A percentile compares a stretch with the other conserved stretches of the same genome.
Evolutionary conservation across 2,113 vertebrate genomes (phyloP).

Genomic region (Oryzias celebensis): DNA sequence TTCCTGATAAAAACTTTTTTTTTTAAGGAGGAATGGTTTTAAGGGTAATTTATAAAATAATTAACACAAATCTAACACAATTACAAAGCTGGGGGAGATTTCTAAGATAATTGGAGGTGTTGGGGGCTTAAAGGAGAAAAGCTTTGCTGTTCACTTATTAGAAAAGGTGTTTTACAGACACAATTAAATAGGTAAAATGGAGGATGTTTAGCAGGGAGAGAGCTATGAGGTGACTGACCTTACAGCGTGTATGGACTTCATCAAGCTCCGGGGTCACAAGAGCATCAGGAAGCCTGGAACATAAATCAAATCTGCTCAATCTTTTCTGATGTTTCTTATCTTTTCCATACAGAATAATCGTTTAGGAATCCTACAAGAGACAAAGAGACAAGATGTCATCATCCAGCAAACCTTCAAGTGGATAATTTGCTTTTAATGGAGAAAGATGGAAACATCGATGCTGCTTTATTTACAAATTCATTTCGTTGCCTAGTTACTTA

Average conservation of each 20-base stretch:
- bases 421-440: constrained; percentile 60
- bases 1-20: background rate
- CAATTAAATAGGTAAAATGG: constrained; percentile 75
- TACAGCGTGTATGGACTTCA: too few relatives aligned
- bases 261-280: too few relatives aligned
- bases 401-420: constrained; percentile 57
- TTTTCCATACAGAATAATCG: too few relatives aligned
- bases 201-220: constrained; percentile 74
- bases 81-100: constrained; percentile 31
- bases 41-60: constrained; percentile 34
- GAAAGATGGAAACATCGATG: constrained; percentile 76
- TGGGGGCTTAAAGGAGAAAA: constrained; percentile 35
- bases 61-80: constrained; percentile 28
- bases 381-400: constrained; percentile 59
- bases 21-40: constrained; percentile 9
- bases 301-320: too few relatives aligned
- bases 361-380: constrained; percentile 6
- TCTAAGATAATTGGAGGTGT: constrained; percentile 45
- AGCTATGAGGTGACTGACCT: constrained; percentile 57
- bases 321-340: too few relatives aligned
- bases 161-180: constrained; percentile 44
- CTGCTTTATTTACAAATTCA: constrained; percentile 62
- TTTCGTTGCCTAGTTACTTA: constrained; percentile 64
- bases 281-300: too few relatives aligned
- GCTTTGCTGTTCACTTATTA: constrained; percentile 66